Base-by-base conservation (phyloP, 2,888 invertebrate genomes). In the Homarus gammarus region DNA sequence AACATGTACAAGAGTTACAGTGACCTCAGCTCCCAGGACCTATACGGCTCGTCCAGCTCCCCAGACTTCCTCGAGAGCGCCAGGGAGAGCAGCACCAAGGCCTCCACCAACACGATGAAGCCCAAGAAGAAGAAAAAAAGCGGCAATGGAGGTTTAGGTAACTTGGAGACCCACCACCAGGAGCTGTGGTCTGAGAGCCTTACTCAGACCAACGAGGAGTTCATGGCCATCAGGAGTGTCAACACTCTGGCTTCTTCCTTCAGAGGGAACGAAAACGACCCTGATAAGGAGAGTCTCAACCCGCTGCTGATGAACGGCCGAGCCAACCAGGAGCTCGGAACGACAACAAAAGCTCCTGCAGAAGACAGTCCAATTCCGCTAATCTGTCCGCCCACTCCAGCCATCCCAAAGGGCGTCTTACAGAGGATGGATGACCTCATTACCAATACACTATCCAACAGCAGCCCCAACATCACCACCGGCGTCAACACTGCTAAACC, bases 1-100 rank as follows among this genome's bases (percentile, higher is more conserved):
- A 89, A 89, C 40, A 89, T 89, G 84, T 89, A 89, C 44, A 84
- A 78, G 22, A 89, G 88, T 22, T 89, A 83, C 78, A 84, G 77
- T 51, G 88, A 89, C 78, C 64, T 89, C 8, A 89, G 51, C 22
- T 72, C 56, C 27, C 84, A 31, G 40, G 88, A 89, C n/a, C 56
- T 84, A 0, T 86, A 86, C 64, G 56, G 44, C n/a, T 44, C 40
- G 12, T 31, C n/a, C 6, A 36, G 68, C 15, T 68, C 49, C 2
- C 36, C 40, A 8, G 49, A 64, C 31, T 15, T 12, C 5, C 1
- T 33, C 10, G 40, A 18, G 2, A n/a, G 6, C 0, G 27, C 85
- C 51, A 61, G 36, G 31, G 12, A 18, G 6, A 44, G 22, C 44
- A 49, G 68, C 64, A 8, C 33, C 56, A 27, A 78, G 18, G 27